A percentile compares a stretch with the other conserved stretches of the same genome.
Evolutionary conservation across 2,113 vertebrate genomes (phyloP).

Genomic region (Alces alces): DNA sequence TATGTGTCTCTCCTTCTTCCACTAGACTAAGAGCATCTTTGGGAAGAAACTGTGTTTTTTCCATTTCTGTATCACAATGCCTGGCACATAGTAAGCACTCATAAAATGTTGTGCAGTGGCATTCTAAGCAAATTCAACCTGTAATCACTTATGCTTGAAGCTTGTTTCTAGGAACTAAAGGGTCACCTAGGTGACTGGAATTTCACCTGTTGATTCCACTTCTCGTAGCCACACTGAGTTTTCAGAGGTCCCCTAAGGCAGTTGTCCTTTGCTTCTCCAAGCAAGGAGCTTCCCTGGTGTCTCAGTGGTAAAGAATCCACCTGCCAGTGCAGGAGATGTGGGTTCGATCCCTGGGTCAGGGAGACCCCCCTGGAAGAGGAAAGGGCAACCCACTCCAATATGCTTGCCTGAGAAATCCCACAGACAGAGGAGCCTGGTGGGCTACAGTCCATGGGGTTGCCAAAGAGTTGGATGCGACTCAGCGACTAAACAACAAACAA

Average conservation of each 20-base stretch:
- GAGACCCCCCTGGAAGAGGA: neutral
- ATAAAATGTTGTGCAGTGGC: neutral
- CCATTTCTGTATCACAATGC: neutral
- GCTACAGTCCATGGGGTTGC: neutral
- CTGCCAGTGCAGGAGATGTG: neutral
- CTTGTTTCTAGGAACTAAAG: neutral
- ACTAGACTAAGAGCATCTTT: neutral
- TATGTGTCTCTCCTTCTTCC: neutral
- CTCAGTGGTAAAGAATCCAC: neutral
- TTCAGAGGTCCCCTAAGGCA: neutral
- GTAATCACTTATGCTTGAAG: neutral
- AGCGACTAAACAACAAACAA: neutral
- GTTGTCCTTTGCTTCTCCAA: neutral
- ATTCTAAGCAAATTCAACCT: neutral
- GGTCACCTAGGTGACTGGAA: neutral
- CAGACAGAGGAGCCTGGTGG: neutral
- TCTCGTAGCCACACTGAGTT: neutral
- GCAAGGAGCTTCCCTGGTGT: too few relatives aligned
- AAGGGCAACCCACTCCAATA: fast-evolving
- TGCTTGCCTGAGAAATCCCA: neutral
- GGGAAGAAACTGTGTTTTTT: neutral
- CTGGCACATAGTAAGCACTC: neutral
- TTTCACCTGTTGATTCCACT: neutral
- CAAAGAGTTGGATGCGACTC: neutral
- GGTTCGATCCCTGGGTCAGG: neutral